Evolutionary conservation across 1,140 invertebrate genomes (phyloP), one percentile per base, ranked within the genome.

Genomic region (Brachionus sp.): DNA sequence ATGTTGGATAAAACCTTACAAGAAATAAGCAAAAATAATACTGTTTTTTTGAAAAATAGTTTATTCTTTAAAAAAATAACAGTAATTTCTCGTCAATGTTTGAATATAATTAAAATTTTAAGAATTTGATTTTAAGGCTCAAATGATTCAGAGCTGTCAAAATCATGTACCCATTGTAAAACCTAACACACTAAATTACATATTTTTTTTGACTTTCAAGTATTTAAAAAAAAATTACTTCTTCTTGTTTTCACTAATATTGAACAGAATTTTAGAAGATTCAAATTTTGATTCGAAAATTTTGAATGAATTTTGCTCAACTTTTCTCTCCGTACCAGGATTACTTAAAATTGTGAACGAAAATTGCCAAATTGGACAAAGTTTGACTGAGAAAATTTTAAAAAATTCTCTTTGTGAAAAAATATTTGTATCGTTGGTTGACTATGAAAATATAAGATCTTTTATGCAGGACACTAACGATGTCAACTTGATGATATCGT

Each of bases 21-120:
- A 46, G 70, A 75, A 46, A 75, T 75, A 46, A 46, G 70, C 25
- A 75, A 75, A 75, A 75, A 75, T 75, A 46, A 75, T 13, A 19
- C 44, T 13, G 12, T 75, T 29, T 25, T 16, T 46, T 19, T 75
- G 10, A 75, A 75, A 0, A 44, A 75, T 29, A 75, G 46, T 75
- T 46, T 9, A 13, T 10, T 75, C 13, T 75, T 46, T 35, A 3
- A 44, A 12, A 46, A 46, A 10, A 46, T 75, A 75, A 75, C 23
- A 25, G 70, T 75, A 75, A 75, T 50, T 29, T 46, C n/a, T 16
- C 0, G 9, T 42, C 1, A 1, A 44, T 42, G 3, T n/a, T 46
- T 46, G 19, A 9, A 19, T 4, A 46, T 10, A 12, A 46, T 46
- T 46, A 29, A 3, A 29, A 50, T 19, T n/a, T 70, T 16, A 1